Percentiles rank a stretch among this genome's conserved stretches.
Conservation (phyloP, 2,113 vertebrate species). For the Psittacara wagleri region DNA sequence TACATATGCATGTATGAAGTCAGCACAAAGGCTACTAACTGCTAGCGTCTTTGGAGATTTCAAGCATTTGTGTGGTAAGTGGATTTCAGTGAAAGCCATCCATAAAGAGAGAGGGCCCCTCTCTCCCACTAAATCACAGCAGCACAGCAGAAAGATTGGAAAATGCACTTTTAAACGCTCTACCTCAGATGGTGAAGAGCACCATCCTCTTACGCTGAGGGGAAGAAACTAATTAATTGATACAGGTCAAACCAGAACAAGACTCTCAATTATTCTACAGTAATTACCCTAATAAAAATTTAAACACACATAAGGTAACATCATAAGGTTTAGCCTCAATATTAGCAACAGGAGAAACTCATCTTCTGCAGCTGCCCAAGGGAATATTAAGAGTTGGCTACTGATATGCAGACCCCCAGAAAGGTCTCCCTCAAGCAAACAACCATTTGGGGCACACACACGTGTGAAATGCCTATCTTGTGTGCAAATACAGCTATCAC, state of each 20-base stretch:
- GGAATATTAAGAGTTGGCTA: background rate
- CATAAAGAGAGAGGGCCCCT: background rate
- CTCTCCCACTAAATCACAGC: background rate
- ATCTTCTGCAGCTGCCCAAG: background rate
- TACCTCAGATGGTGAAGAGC: constrained; percentile 12
- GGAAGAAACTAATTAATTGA: constrained; percentile 47
- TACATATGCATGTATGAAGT: background rate
- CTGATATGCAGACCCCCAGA: background rate
- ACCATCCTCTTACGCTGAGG: background rate
- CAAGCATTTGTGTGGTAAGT: background rate
- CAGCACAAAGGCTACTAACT: background rate
- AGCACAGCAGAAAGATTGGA: background rate
- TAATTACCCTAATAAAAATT: constrained; percentile 58
- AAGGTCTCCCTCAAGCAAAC: background rate
- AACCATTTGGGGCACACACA: background rate
- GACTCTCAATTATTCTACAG: constrained; percentile 15
- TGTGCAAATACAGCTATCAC: background rate
- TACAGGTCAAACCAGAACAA: constrained; percentile 23
- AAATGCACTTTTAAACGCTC: background rate
- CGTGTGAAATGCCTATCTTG: background rate
- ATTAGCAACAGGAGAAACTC: background rate
- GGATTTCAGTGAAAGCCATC: constrained; percentile 9
- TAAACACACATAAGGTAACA: background rate
- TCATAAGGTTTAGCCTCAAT: background rate
- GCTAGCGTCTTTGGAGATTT: background rate